Base-by-base conservation (phyloP, 2,797 vertebrate genomes). In the Gambelia wislizenii region DNA sequence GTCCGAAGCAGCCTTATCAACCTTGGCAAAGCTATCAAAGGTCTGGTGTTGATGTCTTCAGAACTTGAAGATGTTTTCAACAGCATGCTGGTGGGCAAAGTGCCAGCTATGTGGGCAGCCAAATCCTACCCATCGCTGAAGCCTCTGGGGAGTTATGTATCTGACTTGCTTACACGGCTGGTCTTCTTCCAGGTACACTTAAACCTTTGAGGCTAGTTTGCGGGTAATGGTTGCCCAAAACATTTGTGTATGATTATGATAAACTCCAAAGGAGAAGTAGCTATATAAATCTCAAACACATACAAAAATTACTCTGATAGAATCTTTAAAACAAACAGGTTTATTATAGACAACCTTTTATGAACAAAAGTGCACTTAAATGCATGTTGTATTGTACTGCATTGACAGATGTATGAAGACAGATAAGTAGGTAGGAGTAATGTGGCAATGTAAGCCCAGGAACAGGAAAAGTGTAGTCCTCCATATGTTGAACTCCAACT, bases 51-150 rank as follows among this genome's bases (percentile, higher is more conserved):
- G 89, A 99, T 99, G 99, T 99, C 98, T 67, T 95, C 98, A 0
- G 98, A 99, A 94, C 98, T 99, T 70, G 98, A 99, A 94, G 96
- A 97, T 3, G 97, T 99, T 90, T 98, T 98, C 90, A 98, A 97
- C 95, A 98, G 98, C 93, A 98, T 99, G 98, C 92, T 98, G 1
- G 84, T 98, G 86, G 98, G 98, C 83, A 98, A 98, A 95, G 97
- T 99, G 89, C 98, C 98, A 1, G 88, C 95, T 1, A 96, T 97
- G 96, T 99, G 98, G 98, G 97, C 97, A 16, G 93, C 98, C 86
- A 98, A 98, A 93, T 99, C 98, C 18, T 99, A 99, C 87, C 98
- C 98, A 2, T 99, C 98, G 0, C 97, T 98, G 91, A 99, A 99
- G 94, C 98, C 98, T 0, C 92, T 99, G 90, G 98, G 98, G 52